Conservation (phyloP, 2,797 vertebrate genomes). For the Phrynocephalus vlangalii region DNA sequence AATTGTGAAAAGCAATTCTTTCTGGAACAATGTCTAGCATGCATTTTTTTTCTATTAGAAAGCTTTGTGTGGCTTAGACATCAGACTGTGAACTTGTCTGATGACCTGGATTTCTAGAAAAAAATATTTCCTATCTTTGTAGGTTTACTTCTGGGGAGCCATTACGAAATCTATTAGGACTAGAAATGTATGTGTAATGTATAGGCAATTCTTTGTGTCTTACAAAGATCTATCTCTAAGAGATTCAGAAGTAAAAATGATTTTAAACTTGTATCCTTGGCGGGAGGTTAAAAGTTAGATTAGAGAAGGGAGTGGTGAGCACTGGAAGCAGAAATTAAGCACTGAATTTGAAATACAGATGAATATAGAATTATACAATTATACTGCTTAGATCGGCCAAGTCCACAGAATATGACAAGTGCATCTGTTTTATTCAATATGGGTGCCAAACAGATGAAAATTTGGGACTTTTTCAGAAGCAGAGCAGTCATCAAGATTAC, state of each 20-base stretch:
- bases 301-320: neutral
- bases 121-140: neutral
- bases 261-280: neutral
- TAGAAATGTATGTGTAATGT: no score
- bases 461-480: no score
- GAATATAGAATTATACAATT: neutral
- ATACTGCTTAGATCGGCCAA: no score
- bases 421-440: no score
- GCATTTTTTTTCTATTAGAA: neutral
- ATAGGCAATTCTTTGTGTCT: neutral
- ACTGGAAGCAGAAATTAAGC: neutral
- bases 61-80: neutral
- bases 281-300: neutral
- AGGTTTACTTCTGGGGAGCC: neutral
- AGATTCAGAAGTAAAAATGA: neutral
- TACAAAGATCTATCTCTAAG: neutral
- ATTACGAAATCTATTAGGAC: neutral
- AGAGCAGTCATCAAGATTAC: no score
- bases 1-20: conserved; percentile 14
- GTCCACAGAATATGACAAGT: no score
- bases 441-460: no score
- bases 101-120: neutral
- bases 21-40: neutral
- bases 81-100: neutral
- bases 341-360: neutral